These are phyloP conservation scores for Crocidura indochinensis DNA, from an alignment of 2,797 vertebrate species.

Conservation along the genomic window DNA sequence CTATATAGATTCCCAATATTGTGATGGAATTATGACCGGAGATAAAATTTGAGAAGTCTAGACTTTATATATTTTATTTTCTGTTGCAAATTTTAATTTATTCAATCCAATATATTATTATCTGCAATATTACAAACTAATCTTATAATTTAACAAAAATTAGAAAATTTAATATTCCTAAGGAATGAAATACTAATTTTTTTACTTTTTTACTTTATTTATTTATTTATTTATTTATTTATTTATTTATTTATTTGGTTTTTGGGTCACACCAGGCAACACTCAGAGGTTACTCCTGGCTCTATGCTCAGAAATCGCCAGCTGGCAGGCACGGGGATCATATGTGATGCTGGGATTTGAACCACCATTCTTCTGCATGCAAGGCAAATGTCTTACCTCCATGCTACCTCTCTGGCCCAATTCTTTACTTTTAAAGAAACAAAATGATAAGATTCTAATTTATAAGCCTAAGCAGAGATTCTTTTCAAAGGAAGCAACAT, in stretches of 20 bases:
- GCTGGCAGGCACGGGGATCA: too few relatives aligned
- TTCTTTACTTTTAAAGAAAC: not conserved
- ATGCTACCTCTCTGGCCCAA: too few relatives aligned
- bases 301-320: too few relatives aligned
- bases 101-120: not conserved
- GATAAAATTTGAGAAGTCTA: conserved; percentile 3
- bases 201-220: too few relatives aligned
- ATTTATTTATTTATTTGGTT: too few relatives aligned
- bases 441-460: not conserved
- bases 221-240: too few relatives aligned
- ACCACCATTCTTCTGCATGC: too few relatives aligned
- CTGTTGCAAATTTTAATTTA: conserved; percentile 44
- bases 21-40: not conserved
- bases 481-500: conserved; percentile 20
- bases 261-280: too few relatives aligned
- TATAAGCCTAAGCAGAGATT: not conserved
- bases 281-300: too few relatives aligned
- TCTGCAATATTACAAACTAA: not conserved
- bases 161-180: not conserved
- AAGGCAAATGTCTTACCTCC: too few relatives aligned
- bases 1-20: not conserved
- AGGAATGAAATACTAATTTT: conserved; percentile 19
- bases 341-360: too few relatives aligned
- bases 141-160: not conserved
- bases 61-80: conserved; percentile 46